phyloP scores from a whole-genome alignment of 2,888 invertebrate genomes.

The Pachycephus smyrnensis region DNA sequence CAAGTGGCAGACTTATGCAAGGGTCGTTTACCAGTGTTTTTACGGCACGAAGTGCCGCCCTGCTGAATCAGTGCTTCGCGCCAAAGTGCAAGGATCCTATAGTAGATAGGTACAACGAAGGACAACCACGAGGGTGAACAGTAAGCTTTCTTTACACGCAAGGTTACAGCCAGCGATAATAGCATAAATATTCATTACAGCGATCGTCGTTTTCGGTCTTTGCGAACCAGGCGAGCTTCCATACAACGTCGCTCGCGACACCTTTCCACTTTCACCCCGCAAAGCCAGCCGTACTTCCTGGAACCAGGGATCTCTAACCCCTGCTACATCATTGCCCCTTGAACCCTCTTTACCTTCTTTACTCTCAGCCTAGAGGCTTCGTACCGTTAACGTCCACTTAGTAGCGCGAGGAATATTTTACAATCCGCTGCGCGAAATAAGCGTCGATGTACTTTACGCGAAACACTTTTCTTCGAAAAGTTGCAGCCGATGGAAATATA shows the following conservation, averaged over 20 bases:
- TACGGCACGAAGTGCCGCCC: not conserved
- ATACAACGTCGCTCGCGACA: not conserved
- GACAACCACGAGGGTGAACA: not conserved
- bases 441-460: not conserved
- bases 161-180: conserved; percentile 33
- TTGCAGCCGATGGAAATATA: not conserved
- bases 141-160: conserved; percentile 25
- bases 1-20: conserved; percentile 20
- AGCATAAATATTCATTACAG: conserved; percentile 50
- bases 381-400: conserved; percentile 9
- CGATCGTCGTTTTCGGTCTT: conserved; percentile 6
- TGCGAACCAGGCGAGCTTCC: not conserved
- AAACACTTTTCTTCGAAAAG: not conserved
- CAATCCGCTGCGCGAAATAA: conserved; percentile 1
- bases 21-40: conserved; percentile 8
- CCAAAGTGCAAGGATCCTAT: not conserved
- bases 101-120: not conserved
- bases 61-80: not conserved
- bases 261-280: not conserved
- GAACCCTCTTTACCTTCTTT: not conserved
- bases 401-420: conserved; percentile 3
- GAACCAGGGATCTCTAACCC: not conserved
- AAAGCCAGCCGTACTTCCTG: not conserved
- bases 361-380: not conserved
- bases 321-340: not conserved